Evolutionary conservation across 2,797 vertebrate genomes (phyloP), one percentile per base, ranked within the genome.

Genomic region (Rhinoraja longicauda): DNA sequence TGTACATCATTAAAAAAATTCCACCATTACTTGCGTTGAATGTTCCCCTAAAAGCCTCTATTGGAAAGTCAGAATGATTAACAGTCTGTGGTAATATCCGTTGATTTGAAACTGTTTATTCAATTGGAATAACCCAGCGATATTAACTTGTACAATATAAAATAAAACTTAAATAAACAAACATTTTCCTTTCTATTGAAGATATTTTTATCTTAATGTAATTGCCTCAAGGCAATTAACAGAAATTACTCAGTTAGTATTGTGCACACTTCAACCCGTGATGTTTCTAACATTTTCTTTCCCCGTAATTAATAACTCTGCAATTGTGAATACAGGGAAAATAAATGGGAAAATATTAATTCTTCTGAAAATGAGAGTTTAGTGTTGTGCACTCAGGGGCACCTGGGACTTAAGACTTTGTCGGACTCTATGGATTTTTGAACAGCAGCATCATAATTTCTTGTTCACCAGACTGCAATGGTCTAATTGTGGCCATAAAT

Each of bases 221-320:
- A 75, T 73, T 75, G 72, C 21, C 73, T 75, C 90, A 45, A 92
- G 45, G 90, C 90, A 92, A 92, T 92, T 92, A 92, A 92, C 90
- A 75, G 70, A 92, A 92, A 75, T 92, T 45, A 92, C 70, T 53
- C 12, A 17, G 70, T 39, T 24, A 45, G 45, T 57, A 92, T 92
- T 73, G 90, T 92, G 70, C 90, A 92, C 5, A 92, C 45, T 53
- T 92, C 90, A 92, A n/a, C 21, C 24, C 26, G 19, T 53, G 90
- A 73, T 91, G 73, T 73, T 91, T 53, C 73, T 53, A 67, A 26
- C 70, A 91, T 93, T 94, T 90, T 1, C 94, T 95, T 94, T 82
- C 94, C 94, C 93, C 94, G 93, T 95, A 93, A 96, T 95, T 96
- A 94, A 84, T 95, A 95, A 96, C 93, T 93, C 94, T 93, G 95